Evolutionary conservation across 2,113 vertebrate species (phyloP).

Genomic region (Syngnathoides biaculeatus): DNA sequence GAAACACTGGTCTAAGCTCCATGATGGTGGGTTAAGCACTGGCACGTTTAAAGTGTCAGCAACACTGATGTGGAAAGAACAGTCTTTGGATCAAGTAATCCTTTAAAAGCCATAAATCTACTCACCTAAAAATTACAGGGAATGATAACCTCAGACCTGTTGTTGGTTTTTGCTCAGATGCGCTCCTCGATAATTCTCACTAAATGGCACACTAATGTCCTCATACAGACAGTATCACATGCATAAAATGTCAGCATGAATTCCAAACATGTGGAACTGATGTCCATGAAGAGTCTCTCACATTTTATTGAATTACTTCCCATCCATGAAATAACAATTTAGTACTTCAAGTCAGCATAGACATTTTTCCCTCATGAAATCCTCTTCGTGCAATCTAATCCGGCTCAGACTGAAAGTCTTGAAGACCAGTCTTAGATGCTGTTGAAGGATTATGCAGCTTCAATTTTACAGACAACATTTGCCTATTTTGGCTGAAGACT

Average conservation of each 20-base stretch:
- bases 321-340: constrained; percentile 35
- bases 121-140: constrained; percentile 50
- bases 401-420: constrained; percentile 56
- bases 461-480: constrained; percentile 32
- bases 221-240: constrained; percentile 12
- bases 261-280: constrained; percentile 61
- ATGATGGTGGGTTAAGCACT: background rate
- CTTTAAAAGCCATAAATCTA: constrained; percentile 59
- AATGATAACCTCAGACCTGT: constrained; percentile 67
- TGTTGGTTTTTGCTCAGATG: constrained; percentile 52
- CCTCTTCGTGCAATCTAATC: constrained; percentile 65
- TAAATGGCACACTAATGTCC: constrained; percentile 27
- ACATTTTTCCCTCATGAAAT: constrained; percentile 41
- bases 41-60: constrained; percentile 28
- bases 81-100: constrained; percentile 38
- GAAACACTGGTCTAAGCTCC: background rate
- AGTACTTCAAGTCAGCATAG: constrained; percentile 26
- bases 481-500: constrained; percentile 11
- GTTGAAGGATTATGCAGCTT: constrained; percentile 57
- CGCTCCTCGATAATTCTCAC: constrained; percentile 49
- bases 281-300: constrained; percentile 30
- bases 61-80: constrained; percentile 33
- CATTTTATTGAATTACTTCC: constrained; percentile 43
- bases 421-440: constrained; percentile 49
- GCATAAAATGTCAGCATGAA: constrained; percentile 33